phyloP scores from a whole-genome alignment of 2,888 invertebrate species.

The Hermaeophaga mercurialis region DNA sequence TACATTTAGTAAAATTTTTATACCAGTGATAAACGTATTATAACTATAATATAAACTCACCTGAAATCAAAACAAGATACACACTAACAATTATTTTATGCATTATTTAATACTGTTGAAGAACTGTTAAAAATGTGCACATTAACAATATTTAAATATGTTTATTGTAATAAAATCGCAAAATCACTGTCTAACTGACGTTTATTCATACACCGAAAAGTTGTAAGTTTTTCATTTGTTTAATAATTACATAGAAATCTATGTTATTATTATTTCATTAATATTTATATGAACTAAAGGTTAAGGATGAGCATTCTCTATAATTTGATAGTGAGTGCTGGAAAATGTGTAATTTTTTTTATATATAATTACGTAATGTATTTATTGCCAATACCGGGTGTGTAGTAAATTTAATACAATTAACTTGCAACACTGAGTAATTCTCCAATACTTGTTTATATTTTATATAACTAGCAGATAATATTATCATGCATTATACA shows the following conservation, averaged over 20 bases:
- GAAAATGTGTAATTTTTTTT: neutral
- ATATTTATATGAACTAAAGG: slow-evolving; percentile 2
- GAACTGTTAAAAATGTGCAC: too few species aligned
- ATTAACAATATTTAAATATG: neutral
- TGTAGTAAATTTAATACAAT: too few species aligned
- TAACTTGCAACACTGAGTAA: too few species aligned
- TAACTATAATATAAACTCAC: neutral
- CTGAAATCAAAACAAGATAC: neutral
- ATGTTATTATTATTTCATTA: slow-evolving; percentile 7
- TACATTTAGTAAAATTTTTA: too few species aligned
- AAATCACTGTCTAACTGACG: neutral
- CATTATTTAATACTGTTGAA: neutral
- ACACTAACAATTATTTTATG: neutral
- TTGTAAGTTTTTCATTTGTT: neutral
- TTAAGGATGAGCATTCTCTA: neutral
- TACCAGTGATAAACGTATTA: too few species aligned
- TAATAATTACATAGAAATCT: neutral
- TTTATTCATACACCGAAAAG: neutral
- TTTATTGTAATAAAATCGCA: neutral
- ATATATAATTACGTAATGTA: too few species aligned
- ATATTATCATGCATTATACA: too few species aligned
- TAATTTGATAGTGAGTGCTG: neutral
- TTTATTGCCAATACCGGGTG: too few species aligned
- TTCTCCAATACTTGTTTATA: too few species aligned
- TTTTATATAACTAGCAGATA: too few species aligned